Evolutionary conservation across 1,140 invertebrate species (phyloP), one percentile per base, ranked within the genome.

Genomic region (Antheraea pernyi): DNA sequence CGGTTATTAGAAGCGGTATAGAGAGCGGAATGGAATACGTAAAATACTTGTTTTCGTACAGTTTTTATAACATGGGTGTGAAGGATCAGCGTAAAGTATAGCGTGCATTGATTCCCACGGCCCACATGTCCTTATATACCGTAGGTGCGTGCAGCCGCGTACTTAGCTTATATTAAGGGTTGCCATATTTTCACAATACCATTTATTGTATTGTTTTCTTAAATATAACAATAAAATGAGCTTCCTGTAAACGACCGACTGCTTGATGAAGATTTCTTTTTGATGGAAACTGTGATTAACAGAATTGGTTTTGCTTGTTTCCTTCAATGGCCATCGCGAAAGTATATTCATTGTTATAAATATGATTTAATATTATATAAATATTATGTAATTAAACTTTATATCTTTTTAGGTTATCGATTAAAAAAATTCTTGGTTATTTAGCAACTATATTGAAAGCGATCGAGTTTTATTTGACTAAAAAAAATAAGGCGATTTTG

Each of bases 91-190:
- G 46, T 53, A 13, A 9, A 30, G 65, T 13, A 19, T 53, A 65
- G 36, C 59, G 61, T 59, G 69, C 39, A 76, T 42, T 62, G 75
- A 66, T 87, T 87, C 85, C 80, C 85, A 87, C 85, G 85, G 80
- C 85, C 83, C 81, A 78, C 72, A 75, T 81, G 79, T 72, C 79
- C 79, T 76, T 78, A 81, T 71, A 74, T 68, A 77, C 75, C 11
- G 0, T 53, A 59, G 48, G 58, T 68, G 69, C 58, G n/a, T 65
- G 69, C 59, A 61, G 39, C 39, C 39, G 37, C 18, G 64, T 42
- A 63, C 64, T 53, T 53, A 13, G 11, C 46, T 53, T 7, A 1
- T n/a, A 13, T 53, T 53, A 1, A 53, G 46, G 11, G 46, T 53
- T 53, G 46, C 46, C 46, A 13, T n/a, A 11, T 6, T 16, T n/a